A percentile compares a stretch with the other conserved stretches of the same genome.
Conservation (phyloP, 2,888 invertebrate genomes). For the Peribatodes rhomboidaria region DNA sequence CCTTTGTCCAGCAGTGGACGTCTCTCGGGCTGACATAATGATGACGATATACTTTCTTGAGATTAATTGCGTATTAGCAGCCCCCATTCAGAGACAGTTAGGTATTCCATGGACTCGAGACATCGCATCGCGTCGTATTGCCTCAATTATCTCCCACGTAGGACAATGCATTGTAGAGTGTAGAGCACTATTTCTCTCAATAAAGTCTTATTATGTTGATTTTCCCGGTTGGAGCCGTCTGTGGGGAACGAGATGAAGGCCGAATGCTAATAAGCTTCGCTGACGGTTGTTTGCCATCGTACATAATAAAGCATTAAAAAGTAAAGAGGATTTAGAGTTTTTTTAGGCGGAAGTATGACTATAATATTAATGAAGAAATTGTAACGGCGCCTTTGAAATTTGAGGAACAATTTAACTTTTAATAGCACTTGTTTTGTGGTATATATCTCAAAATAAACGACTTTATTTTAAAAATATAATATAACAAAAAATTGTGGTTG, state of each 20-base stretch:
- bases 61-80: too few relatives aligned
- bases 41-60: too few relatives aligned
- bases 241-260: slow-evolving; percentile 7
- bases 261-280: slow-evolving; percentile 17
- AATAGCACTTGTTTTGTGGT: too few relatives aligned
- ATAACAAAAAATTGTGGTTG: too few relatives aligned
- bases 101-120: background rate
- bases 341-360: background rate
- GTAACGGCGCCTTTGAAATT: too few relatives aligned
- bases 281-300: background rate
- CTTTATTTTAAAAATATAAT: too few relatives aligned
- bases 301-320: slow-evolving; percentile 1
- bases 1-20: too few relatives aligned
- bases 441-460: too few relatives aligned
- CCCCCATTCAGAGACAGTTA: too few relatives aligned
- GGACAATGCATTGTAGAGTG: background rate
- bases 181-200: background rate
- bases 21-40: too few relatives aligned
- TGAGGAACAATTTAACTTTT: too few relatives aligned
- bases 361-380: background rate
- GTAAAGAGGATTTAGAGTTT: background rate
- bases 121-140: background rate
- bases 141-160: background rate
- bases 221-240: slow-evolving; percentile 6
- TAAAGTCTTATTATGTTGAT: slow-evolving; percentile 10